Evolutionary conservation across 1,140 invertebrate genomes (phyloP), one percentile per base, ranked within the genome.

Genomic region (Trypoxylus dichotomus): DNA sequence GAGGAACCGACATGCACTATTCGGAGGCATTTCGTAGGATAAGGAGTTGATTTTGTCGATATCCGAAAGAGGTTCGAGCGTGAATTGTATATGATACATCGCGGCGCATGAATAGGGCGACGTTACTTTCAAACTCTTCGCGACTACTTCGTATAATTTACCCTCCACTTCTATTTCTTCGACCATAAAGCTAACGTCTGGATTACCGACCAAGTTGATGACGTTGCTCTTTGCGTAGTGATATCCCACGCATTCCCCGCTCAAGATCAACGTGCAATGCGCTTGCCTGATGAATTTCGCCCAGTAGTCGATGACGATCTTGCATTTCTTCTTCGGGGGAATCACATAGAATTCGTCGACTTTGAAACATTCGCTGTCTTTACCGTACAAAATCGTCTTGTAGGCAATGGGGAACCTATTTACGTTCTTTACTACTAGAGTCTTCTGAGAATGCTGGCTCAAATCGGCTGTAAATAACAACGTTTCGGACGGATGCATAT

Each of bases 401-500:
- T 83, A 85, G 15, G 43, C 7, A 3, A 84, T 78, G 19, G 75
- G 68, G 24, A 58, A 72, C 11, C 79, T 25, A 27, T 80, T 79
- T n/a, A 47, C 76, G 78, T 84, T 81, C 11, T 76, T 60, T 13
- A 85, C 77, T 15, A 1, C 24, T 15, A 82, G 74, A 19, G 72
- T 58, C 13, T 80, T 79, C 8, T n/a, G 42, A n/a, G 71, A 27
- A 5, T 68, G 68, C 15, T 78, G 27, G 19, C 80, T 82, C 27
- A 85, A 72, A 10, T 78, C 72, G 5, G 80, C 75, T 10, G 77
- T 60, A 43, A 85, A 80, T 79, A 81, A 74, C 79, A 87, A 37
- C 21, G 79, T 80, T 54, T 81, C 72, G 8, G 60, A 81, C 7
- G 84, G 81, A 25, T 81, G 79, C 21, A 86, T 86, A 8, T 81